phyloP scores from a whole-genome alignment of 2,888 invertebrate genomes.

The Deilephila porcellus region DNA sequence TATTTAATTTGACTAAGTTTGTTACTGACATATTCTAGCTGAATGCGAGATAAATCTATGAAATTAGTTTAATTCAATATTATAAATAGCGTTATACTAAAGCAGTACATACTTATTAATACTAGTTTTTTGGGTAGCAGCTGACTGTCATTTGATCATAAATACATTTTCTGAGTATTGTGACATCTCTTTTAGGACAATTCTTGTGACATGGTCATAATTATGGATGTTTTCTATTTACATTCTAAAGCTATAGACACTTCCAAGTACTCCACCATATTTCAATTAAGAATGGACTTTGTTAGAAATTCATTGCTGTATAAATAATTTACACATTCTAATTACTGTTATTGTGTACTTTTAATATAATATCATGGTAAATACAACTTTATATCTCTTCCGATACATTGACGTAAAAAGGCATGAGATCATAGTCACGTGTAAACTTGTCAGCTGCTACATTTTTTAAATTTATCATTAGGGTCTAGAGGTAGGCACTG shows the following conservation, averaged over 20 bases:
- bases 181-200: not conserved
- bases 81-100: not conserved
- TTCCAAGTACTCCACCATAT: too few relatives aligned
- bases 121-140: constrained; percentile 18
- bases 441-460: constrained; percentile 2
- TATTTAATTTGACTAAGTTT: too few relatives aligned
- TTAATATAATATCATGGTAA: too few relatives aligned
- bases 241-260: too few relatives aligned
- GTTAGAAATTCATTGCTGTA: too few relatives aligned
- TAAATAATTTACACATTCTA: too few relatives aligned
- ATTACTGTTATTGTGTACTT: too few relatives aligned
- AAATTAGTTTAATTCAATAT: constrained; percentile 5
- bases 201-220: too few relatives aligned
- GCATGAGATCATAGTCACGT: constrained; percentile 3
- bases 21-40: not conserved
- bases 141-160: not conserved
- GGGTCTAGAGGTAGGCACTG: constrained; percentile 14
- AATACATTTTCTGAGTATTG: not conserved
- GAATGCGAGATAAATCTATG: not conserved
- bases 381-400: not conserved
- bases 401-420: not conserved
- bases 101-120: constrained; percentile 18
- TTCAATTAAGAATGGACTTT: too few relatives aligned
- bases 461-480: constrained; percentile 12
- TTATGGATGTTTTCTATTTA: too few relatives aligned